phyloP scores from a whole-genome alignment of 2,797 vertebrate genomes.

The Eulemur coronatus region DNA sequence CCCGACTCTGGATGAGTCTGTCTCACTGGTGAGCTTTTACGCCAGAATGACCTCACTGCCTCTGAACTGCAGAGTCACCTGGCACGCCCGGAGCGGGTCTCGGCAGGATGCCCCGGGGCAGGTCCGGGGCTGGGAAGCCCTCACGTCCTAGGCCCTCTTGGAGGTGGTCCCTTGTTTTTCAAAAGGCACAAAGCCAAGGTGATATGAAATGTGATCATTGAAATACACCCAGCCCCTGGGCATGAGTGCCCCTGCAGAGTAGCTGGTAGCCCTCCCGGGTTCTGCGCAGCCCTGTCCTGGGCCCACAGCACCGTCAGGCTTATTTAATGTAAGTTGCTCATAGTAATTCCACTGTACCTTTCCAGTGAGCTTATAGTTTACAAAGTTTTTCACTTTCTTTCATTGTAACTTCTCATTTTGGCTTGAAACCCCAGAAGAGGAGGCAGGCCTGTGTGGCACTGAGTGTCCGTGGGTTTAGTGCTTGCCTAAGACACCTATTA shows the following conservation, averaged over 20 bases:
- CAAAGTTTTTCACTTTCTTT: not conserved
- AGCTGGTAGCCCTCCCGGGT: not conserved
- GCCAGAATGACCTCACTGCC: not conserved
- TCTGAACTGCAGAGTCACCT: too few species aligned
- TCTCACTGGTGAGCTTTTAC: not conserved
- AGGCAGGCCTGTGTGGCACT: fast-evolving
- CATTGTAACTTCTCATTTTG: too few species aligned
- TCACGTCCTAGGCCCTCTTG: not conserved
- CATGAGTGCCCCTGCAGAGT: too few species aligned
- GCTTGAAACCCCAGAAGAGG: not conserved
- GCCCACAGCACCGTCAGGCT: not conserved
- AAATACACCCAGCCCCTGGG: fast-evolving
- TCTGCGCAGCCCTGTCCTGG: not conserved
- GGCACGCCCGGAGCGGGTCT: not conserved
- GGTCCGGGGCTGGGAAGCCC: not conserved
- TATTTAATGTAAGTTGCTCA: too few species aligned
- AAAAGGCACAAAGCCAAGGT: not conserved
- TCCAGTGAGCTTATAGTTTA: not conserved
- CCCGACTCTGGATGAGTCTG: too few species aligned
- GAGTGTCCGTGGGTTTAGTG: fast-evolving
- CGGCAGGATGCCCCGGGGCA: not conserved
- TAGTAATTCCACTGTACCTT: not conserved
- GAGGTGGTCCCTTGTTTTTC: not conserved
- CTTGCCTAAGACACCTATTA: fast-evolving
- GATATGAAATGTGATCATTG: not conserved